Percentiles rank a stretch among this genome's conserved stretches.
These are phyloP conservation scores for Plusia festucae DNA, from an alignment of 2,888 invertebrate genomes.

Conservation along the genomic window DNA sequence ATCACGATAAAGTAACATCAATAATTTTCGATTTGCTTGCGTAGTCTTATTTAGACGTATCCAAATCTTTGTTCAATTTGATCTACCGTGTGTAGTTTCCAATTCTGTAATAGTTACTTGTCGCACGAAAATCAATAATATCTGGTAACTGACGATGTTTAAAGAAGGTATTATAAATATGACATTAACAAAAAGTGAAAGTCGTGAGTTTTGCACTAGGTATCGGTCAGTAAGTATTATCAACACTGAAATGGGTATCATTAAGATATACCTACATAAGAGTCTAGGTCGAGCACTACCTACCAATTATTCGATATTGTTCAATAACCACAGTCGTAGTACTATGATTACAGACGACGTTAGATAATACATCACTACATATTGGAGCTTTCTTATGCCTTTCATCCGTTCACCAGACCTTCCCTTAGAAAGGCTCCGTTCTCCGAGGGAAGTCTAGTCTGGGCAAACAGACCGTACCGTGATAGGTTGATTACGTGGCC, in stretches of 20 bases:
- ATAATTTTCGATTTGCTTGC: too few species aligned
- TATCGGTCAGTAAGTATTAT: background rate
- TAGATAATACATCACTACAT: background rate
- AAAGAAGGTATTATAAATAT: too few species aligned
- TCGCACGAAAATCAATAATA: too few species aligned
- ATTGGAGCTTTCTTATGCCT: background rate
- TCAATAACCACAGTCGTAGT: conserved; percentile 7
- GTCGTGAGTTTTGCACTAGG: background rate
- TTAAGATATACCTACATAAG: background rate
- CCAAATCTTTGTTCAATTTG: too few species aligned
- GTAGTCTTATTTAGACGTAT: too few species aligned
- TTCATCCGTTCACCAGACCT: conserved; percentile 9
- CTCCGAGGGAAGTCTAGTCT: conserved; percentile 10
- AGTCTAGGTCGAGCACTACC: background rate
- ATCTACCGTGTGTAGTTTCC: too few species aligned
- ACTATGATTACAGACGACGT: background rate
- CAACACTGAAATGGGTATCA: too few species aligned
- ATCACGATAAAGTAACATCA: background rate
- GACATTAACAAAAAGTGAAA: too few species aligned
- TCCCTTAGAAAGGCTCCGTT: conserved; percentile 38
- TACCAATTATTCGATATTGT: conserved; percentile 1
- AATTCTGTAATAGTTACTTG: too few species aligned
- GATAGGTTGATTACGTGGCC: conserved; percentile 43
- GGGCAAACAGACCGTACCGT: conserved; percentile 36
- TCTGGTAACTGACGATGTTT: too few species aligned